Conservation (phyloP, 2,797 vertebrate species). For the Arctocebus calabarensis region DNA sequence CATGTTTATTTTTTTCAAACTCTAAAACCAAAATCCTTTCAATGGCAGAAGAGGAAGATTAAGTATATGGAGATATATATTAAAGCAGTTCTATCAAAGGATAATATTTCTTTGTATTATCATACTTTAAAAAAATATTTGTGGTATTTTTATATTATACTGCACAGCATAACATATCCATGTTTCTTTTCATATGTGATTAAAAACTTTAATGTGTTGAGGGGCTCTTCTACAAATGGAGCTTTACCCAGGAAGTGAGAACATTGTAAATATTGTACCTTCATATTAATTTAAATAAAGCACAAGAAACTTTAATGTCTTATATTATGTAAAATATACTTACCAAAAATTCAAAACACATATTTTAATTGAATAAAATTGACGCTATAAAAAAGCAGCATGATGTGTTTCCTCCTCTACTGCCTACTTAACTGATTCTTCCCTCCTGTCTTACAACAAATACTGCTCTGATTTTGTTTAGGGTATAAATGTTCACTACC, state of each 20-base stretch:
- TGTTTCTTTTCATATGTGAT: neutral
- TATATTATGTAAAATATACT: conserved; percentile 14
- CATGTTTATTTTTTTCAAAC: neutral
- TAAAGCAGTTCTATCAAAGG: neutral
- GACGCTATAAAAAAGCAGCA: neutral
- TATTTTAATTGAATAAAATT: neutral
- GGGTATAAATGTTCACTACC: neutral
- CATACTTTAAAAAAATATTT: neutral
- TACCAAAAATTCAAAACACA: neutral
- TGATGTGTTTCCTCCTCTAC: neutral
- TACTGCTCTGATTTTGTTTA: neutral
- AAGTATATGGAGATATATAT: neutral
- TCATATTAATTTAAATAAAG: too few relatives aligned
- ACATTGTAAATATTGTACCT: too few relatives aligned
- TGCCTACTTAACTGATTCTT: neutral
- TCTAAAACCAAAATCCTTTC: neutral
- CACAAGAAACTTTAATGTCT: neutral
- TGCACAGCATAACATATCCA: neutral
- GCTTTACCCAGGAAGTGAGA: too few relatives aligned
- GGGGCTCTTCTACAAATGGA: too few relatives aligned
- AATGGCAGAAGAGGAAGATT: neutral
- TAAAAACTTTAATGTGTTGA: too few relatives aligned
- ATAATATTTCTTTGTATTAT: neutral
- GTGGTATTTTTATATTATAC: neutral
- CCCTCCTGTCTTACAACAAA: neutral